Base-by-base conservation (phyloP, 2,888 invertebrate genomes). In the Ophioninae sp. region DNA sequence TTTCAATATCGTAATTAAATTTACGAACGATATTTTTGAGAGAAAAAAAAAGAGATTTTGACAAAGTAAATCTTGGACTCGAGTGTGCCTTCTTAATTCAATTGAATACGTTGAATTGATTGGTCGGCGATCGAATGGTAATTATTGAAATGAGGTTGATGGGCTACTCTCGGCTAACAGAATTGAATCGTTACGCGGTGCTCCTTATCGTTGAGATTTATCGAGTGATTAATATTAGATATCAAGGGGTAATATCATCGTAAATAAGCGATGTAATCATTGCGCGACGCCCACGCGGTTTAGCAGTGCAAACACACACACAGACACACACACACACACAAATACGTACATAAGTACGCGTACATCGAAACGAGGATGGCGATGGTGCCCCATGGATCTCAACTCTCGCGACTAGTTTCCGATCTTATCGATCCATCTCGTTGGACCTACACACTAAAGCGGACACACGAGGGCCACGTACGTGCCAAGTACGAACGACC, bases 211-310 rank as follows among this genome's bases (percentile, higher is more conserved):
- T 5, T 6, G 23, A 69, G 73, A 83, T 83, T 83, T 83, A 80
- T 83, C 64, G 70, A 62, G 20, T 77, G 83, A 83, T 77, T 83
- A 77, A 80, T 80, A 83, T 83, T 69, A 21, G 73, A 83, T 83
- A 83, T 77, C 57, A 68, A 67, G 62, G 13, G 44, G 64, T 65
- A 83, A 80, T 80, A 68, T 83, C 69, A 83, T 80, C 83, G 73
- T 80, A 83, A 83, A 80, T 83, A 83, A 83, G 37, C 77, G 80
- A 77, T 80, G 73, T 83, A 83, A 83, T 83, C 83, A 74, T 64
- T 77, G 80, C 73, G 61, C 21, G 23, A 83, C 83, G 77, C 83
- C 83, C 68, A 83, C 83, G 80, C 83, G 59, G 67, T 77, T 80
- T 76, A 80, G 73, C 73, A 76, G 73, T 59, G 77, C 80, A 80